Base-by-base conservation (phyloP, 1,140 invertebrate species). In the Magallana angulata region DNA sequence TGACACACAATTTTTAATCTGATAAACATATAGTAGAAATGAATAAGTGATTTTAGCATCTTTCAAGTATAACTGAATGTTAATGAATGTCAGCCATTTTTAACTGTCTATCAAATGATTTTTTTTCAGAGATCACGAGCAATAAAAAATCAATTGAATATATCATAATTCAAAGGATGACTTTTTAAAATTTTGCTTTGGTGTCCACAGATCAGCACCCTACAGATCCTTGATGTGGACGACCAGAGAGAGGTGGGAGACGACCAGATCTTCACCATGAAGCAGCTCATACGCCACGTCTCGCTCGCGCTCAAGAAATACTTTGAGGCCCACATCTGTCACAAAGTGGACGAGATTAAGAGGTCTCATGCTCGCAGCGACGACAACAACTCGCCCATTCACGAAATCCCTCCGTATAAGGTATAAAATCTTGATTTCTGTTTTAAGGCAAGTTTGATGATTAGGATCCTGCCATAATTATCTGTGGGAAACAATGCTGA, bases 201-300 rank as follows among this genome's bases (percentile, higher is more conserved):
- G 3, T 84, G 14, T 62, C 57, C 88, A 36, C 60, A 94, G 93
- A 91, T 98, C 92, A 97, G 97, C 62, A 98, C 97, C 4, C 96
- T 98, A 89, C 96, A 97, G 7, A 97, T 98, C 89, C 95, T 98
- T 84, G 96, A 96, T 88, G 95, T 96, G 16, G 96, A 96, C 18
- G 97, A 97, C 89, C 96, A 96, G 85, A 96, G 97, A 80, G 94
- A 96, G 0, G 94, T 98, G n/a, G 97, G 97, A 87, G 98, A 99
- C 91, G 98, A 99, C 94, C 97, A 98, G 93, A 97, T 98, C 88
- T 98, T 97, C 93, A 97, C 98, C 2, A 97, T 97, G n/a, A 94
- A 98, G n/a, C 98, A 99, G 95, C 97, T 98, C 82, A 98, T 98
- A 1, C 95, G 98, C 12, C 98, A 99, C 94, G 98, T 99, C 3